Evolutionary conservation across 2,797 vertebrate genomes (phyloP), one percentile per base, ranked within the genome.

Genomic region (Aeoliscus strigatus): DNA sequence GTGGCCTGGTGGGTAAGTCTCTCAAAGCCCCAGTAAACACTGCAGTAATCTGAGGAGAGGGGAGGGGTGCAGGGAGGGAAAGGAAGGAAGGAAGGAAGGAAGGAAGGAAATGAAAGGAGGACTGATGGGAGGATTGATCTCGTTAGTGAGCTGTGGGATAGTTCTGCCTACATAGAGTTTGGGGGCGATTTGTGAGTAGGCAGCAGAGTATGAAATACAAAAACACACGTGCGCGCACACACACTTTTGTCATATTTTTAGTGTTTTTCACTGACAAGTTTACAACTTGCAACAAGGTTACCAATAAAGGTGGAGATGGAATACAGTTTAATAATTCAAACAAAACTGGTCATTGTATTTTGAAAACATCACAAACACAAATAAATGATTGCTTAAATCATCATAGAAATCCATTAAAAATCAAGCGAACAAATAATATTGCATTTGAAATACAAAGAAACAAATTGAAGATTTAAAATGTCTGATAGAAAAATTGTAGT

Each of bases 1-100:
- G 60, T 77, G 73, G 76, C 77, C 74, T 67, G 47, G 70, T 74
- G 76, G 79, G 76, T 86, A 83, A 83, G 82, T 82, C 76, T 84
- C 56, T 79, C 65, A 83, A 81, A 84, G 77, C 80, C 77, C 69
- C 60, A 55, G 62, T 83, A 80, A 83, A 81, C 77, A 82, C 75
- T 63, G 80, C 80, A 73, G 79, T 82, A 85, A 84, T 80, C 76
- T 80, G 73, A 54, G 63, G 57, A 63, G 61, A 16, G 13, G 51
- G 9, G 36, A 25, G 29, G 24, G 8, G 36, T 46, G 13, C 48
- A 53, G 34, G 32, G 24, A 28, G 41, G 25, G 17, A 30, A 30
- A 30, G 8, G 10, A 12, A 27, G 14, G 24, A 23, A 18, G 14
- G 15, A 39, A 24, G 29, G 28, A 39, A 36, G 28, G n/a, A 51